A percentile compares a stretch with the other conserved stretches of the same genome.
Conservation (phyloP, 1,140 invertebrate genomes). For the Drosophila truncata region DNA sequence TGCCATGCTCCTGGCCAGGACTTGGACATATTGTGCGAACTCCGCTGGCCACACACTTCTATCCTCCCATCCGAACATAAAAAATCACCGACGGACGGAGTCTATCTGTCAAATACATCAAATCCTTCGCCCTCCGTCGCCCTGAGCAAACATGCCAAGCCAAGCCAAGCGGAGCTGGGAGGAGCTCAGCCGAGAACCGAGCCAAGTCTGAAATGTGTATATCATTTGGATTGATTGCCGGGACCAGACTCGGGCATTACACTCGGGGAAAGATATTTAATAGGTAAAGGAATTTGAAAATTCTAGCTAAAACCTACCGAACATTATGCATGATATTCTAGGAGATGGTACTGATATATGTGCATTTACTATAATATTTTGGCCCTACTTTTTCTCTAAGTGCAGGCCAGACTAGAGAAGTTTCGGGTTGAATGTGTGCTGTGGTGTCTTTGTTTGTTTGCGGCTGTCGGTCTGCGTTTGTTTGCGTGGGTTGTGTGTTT, state of each 20-base stretch:
- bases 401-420: constrained; percentile 13
- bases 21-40: constrained; percentile 67
- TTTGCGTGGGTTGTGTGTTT: constrained; percentile 44
- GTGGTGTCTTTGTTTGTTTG: constrained; percentile 65
- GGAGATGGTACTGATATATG: not conserved
- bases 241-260: constrained; percentile 23
- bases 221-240: constrained; percentile 80
- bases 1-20: constrained; percentile 48
- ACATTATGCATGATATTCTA: not conserved
- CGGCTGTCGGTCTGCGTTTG: constrained; percentile 42
- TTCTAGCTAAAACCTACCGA: not conserved
- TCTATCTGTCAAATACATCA: constrained; percentile 81
- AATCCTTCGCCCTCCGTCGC: constrained; percentile 39
- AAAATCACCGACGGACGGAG: constrained; percentile 59
- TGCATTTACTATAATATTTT: not conserved
- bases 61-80: constrained; percentile 41
- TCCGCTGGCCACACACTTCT: constrained; percentile 23
- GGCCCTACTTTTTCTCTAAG: not conserved
- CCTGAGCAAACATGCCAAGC: constrained; percentile 52
- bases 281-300: too few species aligned
- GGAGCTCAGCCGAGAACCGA: constrained; percentile 35
- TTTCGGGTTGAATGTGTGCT: constrained; percentile 10
- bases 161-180: constrained; percentile 35
- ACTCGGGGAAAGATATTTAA: not conserved
- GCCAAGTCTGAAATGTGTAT: constrained; percentile 74